These are phyloP conservation scores for Pseudocheirus occidentalis DNA, from an alignment of 2,797 vertebrate species.

Conservation along the genomic window DNA sequence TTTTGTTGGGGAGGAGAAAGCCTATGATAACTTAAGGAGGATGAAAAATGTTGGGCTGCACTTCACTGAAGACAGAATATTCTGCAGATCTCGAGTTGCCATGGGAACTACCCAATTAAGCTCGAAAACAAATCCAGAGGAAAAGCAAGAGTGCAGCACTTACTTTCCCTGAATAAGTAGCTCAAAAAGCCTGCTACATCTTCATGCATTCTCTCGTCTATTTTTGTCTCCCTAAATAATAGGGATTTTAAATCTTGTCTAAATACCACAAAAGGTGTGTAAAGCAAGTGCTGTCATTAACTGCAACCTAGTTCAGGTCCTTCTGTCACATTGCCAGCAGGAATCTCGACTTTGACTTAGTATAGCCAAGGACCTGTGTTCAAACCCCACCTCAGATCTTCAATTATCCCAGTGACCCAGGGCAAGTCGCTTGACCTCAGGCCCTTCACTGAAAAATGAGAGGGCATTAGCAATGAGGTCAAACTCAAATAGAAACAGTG, in stretches of 20 bases:
- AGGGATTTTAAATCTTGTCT: background rate
- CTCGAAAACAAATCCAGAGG: conserved; percentile 44
- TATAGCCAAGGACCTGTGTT: background rate
- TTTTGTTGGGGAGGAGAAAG: conserved; percentile 42
- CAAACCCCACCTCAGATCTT: background rate
- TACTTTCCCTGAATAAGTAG: conserved; percentile 73
- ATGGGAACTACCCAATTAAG: conserved; percentile 84
- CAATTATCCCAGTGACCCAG: background rate
- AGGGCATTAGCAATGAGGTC: background rate
- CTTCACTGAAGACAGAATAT: conserved; percentile 81
- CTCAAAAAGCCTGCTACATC: conserved; percentile 55
- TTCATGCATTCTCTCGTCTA: background rate
- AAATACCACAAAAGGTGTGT: background rate
- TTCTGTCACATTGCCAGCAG: background rate
- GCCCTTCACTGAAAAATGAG: background rate
- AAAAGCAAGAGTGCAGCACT: conserved; percentile 79
- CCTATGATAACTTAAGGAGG: conserved; percentile 48
- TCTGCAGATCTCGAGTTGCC: conserved; percentile 82
- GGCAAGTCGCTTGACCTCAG: background rate
- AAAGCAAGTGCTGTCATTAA: background rate
- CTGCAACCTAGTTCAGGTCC: too few species aligned
- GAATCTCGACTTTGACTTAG: background rate
- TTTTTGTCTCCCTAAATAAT: background rate
- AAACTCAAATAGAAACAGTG: background rate
- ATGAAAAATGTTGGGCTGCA: conserved; percentile 80